phyloP scores from a whole-genome alignment of 2,797 vertebrate genomes.

The Coendou prehensilis region DNA sequence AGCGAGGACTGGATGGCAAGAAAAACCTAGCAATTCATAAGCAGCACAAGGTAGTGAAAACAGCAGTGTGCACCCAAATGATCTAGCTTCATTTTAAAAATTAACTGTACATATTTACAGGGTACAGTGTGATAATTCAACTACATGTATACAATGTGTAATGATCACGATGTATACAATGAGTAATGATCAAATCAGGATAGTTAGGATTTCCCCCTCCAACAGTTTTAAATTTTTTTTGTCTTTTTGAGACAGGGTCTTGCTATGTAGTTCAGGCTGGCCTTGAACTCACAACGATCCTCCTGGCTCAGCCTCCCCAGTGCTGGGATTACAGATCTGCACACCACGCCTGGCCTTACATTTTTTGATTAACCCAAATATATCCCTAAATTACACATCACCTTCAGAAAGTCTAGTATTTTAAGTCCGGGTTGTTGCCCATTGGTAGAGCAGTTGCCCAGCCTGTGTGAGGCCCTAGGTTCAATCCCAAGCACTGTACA shows the following conservation, averaged over 20 bases:
- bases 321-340: background rate
- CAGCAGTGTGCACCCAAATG: background rate
- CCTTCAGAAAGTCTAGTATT: slow-evolving; percentile 11
- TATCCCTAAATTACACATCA: background rate
- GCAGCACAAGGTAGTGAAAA: background rate
- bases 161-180: background rate
- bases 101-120: background rate
- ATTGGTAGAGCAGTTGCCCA: background rate
- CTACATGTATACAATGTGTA: background rate
- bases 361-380: background rate
- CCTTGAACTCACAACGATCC: background rate
- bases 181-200: background rate
- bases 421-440: background rate
- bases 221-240: background rate
- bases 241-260: background rate
- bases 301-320: background rate
- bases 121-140: background rate
- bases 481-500: background rate
- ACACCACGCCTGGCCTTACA: too few relatives aligned
- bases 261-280: background rate
- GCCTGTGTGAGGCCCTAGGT: background rate
- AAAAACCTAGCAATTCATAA: slow-evolving; percentile 16
- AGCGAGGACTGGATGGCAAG: background rate
- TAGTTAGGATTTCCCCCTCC: background rate
- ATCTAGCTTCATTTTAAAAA: background rate